Evolutionary conservation across 35 echinoderm and acorn worm species (phyloP), one percentile per base, ranked within the genome.

Genomic region (Apostichopus japonicus): DNA sequence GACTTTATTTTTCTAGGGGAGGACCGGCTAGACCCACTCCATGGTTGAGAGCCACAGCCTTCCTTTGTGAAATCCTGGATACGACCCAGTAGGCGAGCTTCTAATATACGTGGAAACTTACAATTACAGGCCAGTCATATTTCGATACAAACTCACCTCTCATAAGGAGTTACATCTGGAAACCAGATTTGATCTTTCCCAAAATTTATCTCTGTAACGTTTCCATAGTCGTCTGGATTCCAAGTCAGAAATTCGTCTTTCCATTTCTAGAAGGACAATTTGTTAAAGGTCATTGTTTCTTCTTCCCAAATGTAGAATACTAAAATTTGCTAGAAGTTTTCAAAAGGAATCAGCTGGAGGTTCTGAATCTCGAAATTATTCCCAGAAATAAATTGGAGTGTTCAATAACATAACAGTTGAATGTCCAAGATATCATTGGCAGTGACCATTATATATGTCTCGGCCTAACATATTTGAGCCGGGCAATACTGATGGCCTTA

Each of bases 201-300:
- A 21, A 94, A 63, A 51, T 73, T 79, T 19, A 94, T 54, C n/a
- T 73, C 65, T 23, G 52, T 55, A 25, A 94, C 86, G 13, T 79
- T 73, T 13, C 88, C 93, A 52, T 83, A 94, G 13, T 94, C 93
- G 8, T 56, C 23, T 8, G 93, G 77, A 83, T 94, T 72, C 93
- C 93, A 94, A 54, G 67, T 84, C 51, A 94, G 24, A 77, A 72
- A 91, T 77, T 94, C 93, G 65, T 94, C 93, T 54, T 22, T 83
- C 93, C 93, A 94, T 54, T 21, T 80, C 93, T 94, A 23, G 44
- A 51, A 83, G 44, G 44, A 54, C 15, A 1, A 6, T 7, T 10
- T 83, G 16, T 6, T 6, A 54, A 33, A 33, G 27, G 27, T 33
- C 27, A 33, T 33, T 2, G 27, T 33, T 33, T 53, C 24, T 33